Base-by-base conservation (phyloP, 2,113 vertebrate species). In the Corythornis cristatus region DNA sequence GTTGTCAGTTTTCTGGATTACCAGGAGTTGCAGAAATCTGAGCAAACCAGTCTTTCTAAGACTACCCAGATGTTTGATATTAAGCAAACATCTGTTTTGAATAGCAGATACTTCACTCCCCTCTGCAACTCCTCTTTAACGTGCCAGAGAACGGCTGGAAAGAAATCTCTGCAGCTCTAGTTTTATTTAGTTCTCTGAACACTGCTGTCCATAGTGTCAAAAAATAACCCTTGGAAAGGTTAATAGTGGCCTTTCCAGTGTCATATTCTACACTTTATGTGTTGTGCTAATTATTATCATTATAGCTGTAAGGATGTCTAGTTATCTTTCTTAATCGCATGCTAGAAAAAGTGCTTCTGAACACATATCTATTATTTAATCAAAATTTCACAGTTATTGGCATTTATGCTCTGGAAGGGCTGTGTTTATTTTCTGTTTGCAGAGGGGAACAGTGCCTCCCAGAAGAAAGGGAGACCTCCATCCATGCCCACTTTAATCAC, bases 281-380 rank as follows among this genome's bases (percentile, higher is more conserved):
- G 94, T 96, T 97, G 97, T 80, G 97, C 98, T 99, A 99, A 99
- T 99, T 99, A 99, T 99, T 98, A 98, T 99, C 98, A 99, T 99
- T 99, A 99, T 92, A 98, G 98, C 97, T 98, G 98, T 98, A 97
- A 98, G 98, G 98, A 99, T 98, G 98, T 98, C 98, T 98, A 98
- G 98, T 98, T 98, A 99, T 99, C 98, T 98, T 98, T 97, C 97
- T 98, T 99, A 99, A 98, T 99, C 98, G 98, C 98, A 99, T 97
- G 95, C 98, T 97, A 96, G 98, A 98, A 98, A 98, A 98, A 97
- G 97, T 96, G 97, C 98, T 98, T 97, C 98, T 98, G 97, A 99
- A 98, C 99, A 98, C 98, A 98, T 98, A 99, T 99, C 98, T 99
- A 99, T 99, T 99, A 99, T 99, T 99, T 98, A 99, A 99, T 99